phyloP scores from a whole-genome alignment of 2,797 vertebrate genomes.

The Rallus crepitans region DNA sequence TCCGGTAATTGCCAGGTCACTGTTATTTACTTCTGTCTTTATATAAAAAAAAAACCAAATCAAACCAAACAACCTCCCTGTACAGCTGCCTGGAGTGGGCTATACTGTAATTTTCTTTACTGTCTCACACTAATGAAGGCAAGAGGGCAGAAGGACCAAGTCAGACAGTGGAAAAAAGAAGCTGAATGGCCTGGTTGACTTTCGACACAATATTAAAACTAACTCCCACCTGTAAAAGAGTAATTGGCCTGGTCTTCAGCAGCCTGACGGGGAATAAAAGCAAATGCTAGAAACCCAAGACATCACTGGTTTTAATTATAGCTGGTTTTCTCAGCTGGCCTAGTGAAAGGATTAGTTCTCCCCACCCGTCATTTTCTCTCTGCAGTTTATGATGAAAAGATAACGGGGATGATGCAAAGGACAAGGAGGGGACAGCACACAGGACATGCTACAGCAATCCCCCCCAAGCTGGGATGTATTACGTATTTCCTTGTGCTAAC shows the following conservation, averaged over 20 bases:
- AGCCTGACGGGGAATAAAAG: conserved; percentile 31
- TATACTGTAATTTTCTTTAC: conserved; percentile 63
- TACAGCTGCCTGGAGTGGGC: conserved; percentile 10
- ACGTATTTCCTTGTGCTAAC: rapidly evolving
- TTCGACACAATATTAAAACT: not conserved
- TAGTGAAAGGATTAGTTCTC: not conserved
- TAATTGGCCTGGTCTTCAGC: conserved; percentile 26
- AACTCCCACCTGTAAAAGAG: conserved; percentile 14
- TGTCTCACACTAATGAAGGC: conserved; percentile 64
- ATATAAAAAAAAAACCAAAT: not conserved
- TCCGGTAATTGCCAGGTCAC: conserved; percentile 66
- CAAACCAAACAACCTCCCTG: not conserved
- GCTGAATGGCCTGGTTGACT: conserved; percentile 1
- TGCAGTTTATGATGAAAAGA: not conserved
- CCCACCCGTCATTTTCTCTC: not conserved
- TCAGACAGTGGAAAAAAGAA: conserved; percentile 1
- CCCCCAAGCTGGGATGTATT: not conserved
- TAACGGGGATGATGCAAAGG: not conserved
- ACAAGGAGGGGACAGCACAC: not conserved
- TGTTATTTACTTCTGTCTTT: conserved; percentile 61
- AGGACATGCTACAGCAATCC: not conserved
- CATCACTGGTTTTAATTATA: not conserved
- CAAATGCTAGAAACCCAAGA: not conserved
- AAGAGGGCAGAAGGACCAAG: conserved; percentile 57
- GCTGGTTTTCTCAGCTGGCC: conserved; percentile 4